These are phyloP conservation scores for Drosophila varians DNA, from an alignment of 1,140 invertebrate species.

Conservation along the genomic window DNA sequence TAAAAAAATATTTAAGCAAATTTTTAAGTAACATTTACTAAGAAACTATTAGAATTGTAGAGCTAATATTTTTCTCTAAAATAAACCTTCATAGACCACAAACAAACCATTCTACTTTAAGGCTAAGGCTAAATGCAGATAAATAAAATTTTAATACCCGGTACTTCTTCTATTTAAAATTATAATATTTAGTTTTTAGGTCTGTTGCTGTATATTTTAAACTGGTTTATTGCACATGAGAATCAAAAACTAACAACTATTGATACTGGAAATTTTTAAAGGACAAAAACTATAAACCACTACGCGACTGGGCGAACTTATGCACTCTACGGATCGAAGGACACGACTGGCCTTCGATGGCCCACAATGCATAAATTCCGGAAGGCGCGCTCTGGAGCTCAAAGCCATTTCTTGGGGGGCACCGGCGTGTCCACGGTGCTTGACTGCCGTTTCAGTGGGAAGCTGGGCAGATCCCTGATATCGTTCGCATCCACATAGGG, in stretches of 20 bases:
- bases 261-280: conserved; percentile 33
- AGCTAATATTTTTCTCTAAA: no score
- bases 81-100: no score
- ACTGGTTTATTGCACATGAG: conserved; percentile 37
- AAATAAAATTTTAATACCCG: no score
- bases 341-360: conserved; percentile 7
- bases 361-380: conserved; percentile 52
- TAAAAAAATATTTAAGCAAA: no score
- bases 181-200: no score
- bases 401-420: conserved; percentile 15
- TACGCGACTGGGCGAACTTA: conserved; percentile 28
- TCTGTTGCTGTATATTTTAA: background rate
- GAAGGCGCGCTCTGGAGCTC: conserved; percentile 19
- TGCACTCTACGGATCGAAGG: conserved; percentile 41
- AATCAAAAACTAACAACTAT: background rate
- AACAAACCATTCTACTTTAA: no score
- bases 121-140: no score
- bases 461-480: conserved; percentile 8
- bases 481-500: conserved; percentile 7
- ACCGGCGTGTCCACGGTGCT: background rate
- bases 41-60: no score
- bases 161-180: no score
- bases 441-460: background rate
- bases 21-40: no score
- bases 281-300: conserved; percentile 47